A percentile compares a stretch with the other conserved stretches of the same genome.
Evolutionary conservation across 2,888 invertebrate genomes (phyloP).

Genomic region (Macrosiphum euphorbiae): DNA sequence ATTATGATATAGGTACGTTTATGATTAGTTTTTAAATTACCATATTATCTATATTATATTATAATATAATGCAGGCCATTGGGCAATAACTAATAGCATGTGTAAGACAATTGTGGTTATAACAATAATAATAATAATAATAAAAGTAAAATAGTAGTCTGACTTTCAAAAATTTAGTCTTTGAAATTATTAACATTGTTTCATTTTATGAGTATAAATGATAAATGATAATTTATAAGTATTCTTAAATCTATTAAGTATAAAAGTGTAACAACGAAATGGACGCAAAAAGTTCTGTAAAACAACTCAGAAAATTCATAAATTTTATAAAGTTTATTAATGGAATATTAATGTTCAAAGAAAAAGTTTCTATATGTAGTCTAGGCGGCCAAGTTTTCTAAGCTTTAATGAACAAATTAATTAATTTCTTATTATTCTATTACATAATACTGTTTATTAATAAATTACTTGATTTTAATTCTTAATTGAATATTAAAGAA

Average conservation of each 20-base stretch:
- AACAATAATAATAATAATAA: neutral
- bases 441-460: neutral
- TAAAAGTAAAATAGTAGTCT: neutral
- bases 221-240: neutral
- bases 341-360: neutral
- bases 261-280: neutral
- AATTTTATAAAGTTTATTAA: slow-evolving; percentile 33
- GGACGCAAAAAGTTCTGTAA: slow-evolving; percentile 17
- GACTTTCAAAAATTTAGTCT: neutral
- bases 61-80: neutral
- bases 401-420: slow-evolving; percentile 25
- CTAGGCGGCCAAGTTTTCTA: neutral
- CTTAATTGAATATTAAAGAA: neutral
- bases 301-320: neutral
- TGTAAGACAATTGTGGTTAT: neutral
- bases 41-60: neutral
- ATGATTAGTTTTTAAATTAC: neutral
- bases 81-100: neutral
- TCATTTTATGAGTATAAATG: neutral
- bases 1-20: neutral
- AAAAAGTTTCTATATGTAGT: neutral
- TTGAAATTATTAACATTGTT: neutral
- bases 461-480: neutral
- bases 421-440: neutral
- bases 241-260: neutral